These are phyloP conservation scores for Solenopsis invicta DNA, from an alignment of 1,140 invertebrate genomes.

Conservation along the genomic window DNA sequence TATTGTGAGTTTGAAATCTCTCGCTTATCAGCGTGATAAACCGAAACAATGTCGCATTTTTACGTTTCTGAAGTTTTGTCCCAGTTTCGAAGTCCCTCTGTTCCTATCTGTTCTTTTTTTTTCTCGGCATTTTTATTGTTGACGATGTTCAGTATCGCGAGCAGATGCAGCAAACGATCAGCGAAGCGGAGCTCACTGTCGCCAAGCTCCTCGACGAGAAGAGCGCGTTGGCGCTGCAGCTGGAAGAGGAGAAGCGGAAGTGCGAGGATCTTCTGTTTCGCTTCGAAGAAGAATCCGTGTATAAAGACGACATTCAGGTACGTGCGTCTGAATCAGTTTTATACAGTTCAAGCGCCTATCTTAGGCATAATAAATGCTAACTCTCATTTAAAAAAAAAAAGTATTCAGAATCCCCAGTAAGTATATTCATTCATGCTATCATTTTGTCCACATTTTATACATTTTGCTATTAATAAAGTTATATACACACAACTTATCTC, in stretches of 20 bases:
- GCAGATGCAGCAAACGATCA: constrained; percentile 87
- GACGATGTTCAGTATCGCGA: constrained; percentile 85
- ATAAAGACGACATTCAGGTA: constrained; percentile 94
- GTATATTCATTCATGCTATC: not conserved
- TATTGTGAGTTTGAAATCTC: not conserved
- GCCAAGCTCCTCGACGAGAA: constrained; percentile 90
- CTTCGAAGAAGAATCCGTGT: constrained; percentile 95
- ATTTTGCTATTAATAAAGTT: not conserved
- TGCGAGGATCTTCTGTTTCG: constrained; percentile 97
- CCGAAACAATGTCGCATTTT: not conserved
- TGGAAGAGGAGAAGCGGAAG: constrained; percentile 95
- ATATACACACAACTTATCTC: not conserved
- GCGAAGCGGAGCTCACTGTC: constrained; percentile 83
- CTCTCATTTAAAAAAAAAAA: not conserved
- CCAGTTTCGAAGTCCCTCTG: not conserved
- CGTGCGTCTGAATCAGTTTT: not conserved
- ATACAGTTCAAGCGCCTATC: not conserved
- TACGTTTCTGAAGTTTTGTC: constrained; percentile 1
- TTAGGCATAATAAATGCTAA: not conserved
- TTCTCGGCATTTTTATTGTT: constrained; percentile 42
- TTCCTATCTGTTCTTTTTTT: constrained; percentile 1
- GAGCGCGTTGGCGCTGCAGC: constrained; percentile 89
- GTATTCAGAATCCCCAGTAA: not conserved
- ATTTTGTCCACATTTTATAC: not conserved
- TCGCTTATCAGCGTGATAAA: not conserved